Base-by-base conservation (phyloP, 2,797 vertebrate genomes). In the Austrolebias charrua region DNA sequence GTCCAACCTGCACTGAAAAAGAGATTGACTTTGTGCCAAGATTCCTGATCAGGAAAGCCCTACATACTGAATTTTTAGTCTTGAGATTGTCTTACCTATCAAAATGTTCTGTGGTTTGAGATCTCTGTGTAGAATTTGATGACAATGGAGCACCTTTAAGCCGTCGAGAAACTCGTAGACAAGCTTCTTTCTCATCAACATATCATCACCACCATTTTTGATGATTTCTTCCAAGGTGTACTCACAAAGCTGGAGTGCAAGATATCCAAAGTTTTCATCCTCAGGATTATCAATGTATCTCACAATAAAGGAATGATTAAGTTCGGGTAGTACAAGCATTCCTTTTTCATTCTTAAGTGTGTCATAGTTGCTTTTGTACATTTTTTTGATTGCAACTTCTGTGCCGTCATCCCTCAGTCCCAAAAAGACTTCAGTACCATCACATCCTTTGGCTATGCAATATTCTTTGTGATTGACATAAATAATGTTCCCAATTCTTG, bases 51-150 rank as follows among this genome's bases (percentile, higher is more conserved):
- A 8, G 33, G 7, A 2, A 8, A 35, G 33, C 8, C 33, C 31
- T 33, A 33, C 31, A 6, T 38, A 38, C 35, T 38, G 10, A 38
- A 11, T 38, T 38, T 9, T 9, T 38, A 10, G 6, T 9, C 4
- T 19, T 0, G 5, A 28, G 44, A 1, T 42, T n/a, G 0, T 68
- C 81, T 71, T 66, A 92, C 90, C 90, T 3, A 91, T 91, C 31
- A 92, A 64, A 73, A 91, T 81, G 58, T 91, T 92, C 63, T 87
- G 86, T 8, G 91, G 90, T 79, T 91, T 92, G 20, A 91, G 72
- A 61, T 92, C 90, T 1, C 87, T 63, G 16, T 91, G 90, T 1
- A 92, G 63, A 46, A 91, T 81, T 53, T 45, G 81, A 28, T 38
- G 16, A 54, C 58, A 44, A 48, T 91, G 89, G 68, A 92, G 86